phyloP scores from a whole-genome alignment of 1,140 invertebrate genomes.

The Penaeus indicus region DNA sequence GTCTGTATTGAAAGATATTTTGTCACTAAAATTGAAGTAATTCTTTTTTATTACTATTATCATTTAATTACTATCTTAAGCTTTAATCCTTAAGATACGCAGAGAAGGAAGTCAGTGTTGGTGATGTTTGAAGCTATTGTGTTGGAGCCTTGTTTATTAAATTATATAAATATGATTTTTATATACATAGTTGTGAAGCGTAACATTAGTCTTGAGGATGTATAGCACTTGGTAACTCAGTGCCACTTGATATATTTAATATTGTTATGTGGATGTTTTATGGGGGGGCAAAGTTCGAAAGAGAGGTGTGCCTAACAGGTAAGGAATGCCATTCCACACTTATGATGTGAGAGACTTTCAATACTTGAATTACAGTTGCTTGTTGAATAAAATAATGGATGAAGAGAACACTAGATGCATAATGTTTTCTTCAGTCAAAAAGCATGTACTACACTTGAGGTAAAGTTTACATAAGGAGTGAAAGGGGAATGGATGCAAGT shows the following conservation, averaged over 20 bases:
- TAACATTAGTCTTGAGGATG: conserved; percentile 35
- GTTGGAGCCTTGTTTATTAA: conserved; percentile 34
- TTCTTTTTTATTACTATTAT: background rate
- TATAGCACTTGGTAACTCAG: conserved; percentile 40
- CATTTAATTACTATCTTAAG: background rate
- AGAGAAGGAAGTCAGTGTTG: conserved; percentile 40
- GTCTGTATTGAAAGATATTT: no score
- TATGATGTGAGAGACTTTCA: background rate
- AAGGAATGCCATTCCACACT: conserved; percentile 28
- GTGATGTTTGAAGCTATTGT: conserved; percentile 25
- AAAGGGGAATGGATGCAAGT: conserved; percentile 24
- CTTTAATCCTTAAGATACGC: background rate
- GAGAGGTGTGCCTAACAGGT: conserved; percentile 23
- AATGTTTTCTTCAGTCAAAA: conserved; percentile 23
- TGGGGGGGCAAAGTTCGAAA: conserved; percentile 8
- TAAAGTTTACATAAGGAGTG: conserved; percentile 20
- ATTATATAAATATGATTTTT: conserved; percentile 9
- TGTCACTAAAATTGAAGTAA: no score
- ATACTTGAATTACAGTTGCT: conserved; percentile 25
- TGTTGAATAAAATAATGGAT: conserved; percentile 10
- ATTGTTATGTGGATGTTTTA: conserved; percentile 5
- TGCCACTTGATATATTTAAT: conserved; percentile 20
- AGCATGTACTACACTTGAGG: conserved; percentile 29
- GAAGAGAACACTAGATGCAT: conserved; percentile 7
- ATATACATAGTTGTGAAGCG: conserved; percentile 25